phyloP scores from a whole-genome alignment of 2,888 invertebrate species.

The Andrena flavipes region DNA sequence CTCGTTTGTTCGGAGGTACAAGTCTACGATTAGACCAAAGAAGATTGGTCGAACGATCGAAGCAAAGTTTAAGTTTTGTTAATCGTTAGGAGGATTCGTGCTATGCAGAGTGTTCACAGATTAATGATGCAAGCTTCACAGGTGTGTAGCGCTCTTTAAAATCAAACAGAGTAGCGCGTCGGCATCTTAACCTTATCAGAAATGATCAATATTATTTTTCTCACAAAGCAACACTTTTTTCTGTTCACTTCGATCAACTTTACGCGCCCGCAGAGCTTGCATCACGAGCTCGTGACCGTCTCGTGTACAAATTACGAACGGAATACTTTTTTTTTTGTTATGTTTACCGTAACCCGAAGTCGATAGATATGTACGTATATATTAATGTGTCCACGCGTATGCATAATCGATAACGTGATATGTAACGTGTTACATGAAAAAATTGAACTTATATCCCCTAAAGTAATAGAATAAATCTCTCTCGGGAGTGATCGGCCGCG shows the following conservation, averaged over 20 bases:
- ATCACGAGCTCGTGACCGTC: background rate
- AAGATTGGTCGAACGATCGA: constrained; percentile 28
- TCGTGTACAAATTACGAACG: constrained; percentile 6
- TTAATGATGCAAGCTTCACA: background rate
- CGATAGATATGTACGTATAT: constrained; percentile 11
- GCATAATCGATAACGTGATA: constrained; percentile 20
- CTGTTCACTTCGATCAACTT: background rate
- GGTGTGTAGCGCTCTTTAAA: background rate
- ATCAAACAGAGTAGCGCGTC: background rate
- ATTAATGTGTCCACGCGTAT: constrained; percentile 6
- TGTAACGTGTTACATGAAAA: constrained; percentile 17
- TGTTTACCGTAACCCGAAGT: constrained; percentile 26
- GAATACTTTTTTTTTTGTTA: constrained; percentile 27
- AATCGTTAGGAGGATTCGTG: background rate
- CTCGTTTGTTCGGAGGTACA: constrained; percentile 33
- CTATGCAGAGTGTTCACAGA: background rate
- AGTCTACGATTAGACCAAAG: constrained; percentile 36
- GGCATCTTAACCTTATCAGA: too few relatives aligned
- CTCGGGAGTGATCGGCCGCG: constrained; percentile 15
- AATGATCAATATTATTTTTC: too few relatives aligned
- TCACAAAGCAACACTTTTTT: background rate
- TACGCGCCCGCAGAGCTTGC: background rate
- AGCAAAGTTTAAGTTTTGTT: constrained; percentile 32
- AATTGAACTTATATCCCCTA: constrained; percentile 20
- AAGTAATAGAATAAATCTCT: constrained; percentile 5